Percentiles rank a stretch among this genome's conserved stretches.
These are phyloP conservation scores for Tylochromis polylepis DNA, from an alignment of 2,113 vertebrate genomes.

Conservation along the genomic window DNA sequence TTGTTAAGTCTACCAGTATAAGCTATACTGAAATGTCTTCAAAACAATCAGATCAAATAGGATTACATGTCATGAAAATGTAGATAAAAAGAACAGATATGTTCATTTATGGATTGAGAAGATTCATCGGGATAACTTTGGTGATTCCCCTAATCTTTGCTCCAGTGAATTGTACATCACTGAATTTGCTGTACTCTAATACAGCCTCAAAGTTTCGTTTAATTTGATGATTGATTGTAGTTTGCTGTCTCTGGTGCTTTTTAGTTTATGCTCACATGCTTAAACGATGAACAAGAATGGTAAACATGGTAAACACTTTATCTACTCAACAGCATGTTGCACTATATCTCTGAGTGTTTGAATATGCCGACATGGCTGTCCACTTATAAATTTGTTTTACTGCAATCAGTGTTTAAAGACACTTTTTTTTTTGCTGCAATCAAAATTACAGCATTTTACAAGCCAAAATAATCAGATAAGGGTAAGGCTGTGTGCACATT, in stretches of 20 bases:
- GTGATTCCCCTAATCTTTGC: fast-evolving
- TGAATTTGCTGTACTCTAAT: neutral
- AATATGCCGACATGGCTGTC: neutral
- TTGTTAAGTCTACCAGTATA: neutral
- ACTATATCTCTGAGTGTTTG: neutral
- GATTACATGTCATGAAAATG: neutral
- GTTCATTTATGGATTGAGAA: neutral
- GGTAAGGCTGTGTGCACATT: neutral
- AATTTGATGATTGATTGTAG: neutral
- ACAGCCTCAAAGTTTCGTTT: neutral
- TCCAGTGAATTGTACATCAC: neutral
- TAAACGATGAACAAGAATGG: neutral
- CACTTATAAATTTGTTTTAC: neutral
- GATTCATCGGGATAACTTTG: neutral
- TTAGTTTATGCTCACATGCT: neutral
- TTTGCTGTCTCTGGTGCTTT: neutral
- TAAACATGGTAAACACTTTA: neutral
- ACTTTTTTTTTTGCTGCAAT: neutral
- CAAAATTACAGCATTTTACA: neutral
- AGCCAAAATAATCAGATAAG: neutral
- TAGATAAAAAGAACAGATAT: neutral
- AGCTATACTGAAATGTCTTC: neutral
- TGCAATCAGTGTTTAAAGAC: neutral
- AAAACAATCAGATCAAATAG: neutral
- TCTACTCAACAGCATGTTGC: neutral